phyloP scores from a whole-genome alignment of 1,140 invertebrate species.

The Rhopalosiphum maidis region DNA sequence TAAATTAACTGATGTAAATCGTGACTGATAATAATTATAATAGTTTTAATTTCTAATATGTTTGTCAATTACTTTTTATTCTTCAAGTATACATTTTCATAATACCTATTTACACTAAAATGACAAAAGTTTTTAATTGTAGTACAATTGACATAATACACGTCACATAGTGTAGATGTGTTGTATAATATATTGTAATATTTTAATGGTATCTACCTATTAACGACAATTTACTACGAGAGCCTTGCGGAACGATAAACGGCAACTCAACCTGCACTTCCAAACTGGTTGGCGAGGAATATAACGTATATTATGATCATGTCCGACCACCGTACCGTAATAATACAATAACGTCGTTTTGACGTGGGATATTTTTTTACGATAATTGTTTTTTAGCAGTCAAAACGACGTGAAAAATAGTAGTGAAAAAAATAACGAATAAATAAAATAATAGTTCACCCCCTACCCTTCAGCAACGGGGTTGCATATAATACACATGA shows the following conservation, averaged over 20 bases:
- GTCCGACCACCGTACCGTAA: not conserved
- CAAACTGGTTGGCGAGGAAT: not conserved
- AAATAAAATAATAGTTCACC: constrained; percentile 42
- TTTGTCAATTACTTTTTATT: no score
- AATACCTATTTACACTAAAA: no score
- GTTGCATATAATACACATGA: not conserved
- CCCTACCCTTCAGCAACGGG: not conserved
- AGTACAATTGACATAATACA: no score
- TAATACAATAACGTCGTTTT: not conserved
- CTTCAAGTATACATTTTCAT: no score
- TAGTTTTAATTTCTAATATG: no score
- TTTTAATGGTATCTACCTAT: not conserved
- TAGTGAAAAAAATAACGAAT: constrained; percentile 4
- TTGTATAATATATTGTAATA: not conserved
- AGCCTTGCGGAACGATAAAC: constrained; percentile 1
- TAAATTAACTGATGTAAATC: no score
- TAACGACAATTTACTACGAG: not conserved
- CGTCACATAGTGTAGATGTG: not conserved
- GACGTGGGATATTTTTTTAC: not conserved
- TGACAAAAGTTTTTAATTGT: no score
- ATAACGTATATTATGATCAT: not conserved
- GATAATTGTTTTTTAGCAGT: constrained; percentile 22
- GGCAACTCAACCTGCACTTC: constrained; percentile 50
- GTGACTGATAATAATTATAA: no score
- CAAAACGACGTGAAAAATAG: not conserved